Conservation (phyloP, 2,113 vertebrate genomes). For the Pardalotus punctatus region DNA sequence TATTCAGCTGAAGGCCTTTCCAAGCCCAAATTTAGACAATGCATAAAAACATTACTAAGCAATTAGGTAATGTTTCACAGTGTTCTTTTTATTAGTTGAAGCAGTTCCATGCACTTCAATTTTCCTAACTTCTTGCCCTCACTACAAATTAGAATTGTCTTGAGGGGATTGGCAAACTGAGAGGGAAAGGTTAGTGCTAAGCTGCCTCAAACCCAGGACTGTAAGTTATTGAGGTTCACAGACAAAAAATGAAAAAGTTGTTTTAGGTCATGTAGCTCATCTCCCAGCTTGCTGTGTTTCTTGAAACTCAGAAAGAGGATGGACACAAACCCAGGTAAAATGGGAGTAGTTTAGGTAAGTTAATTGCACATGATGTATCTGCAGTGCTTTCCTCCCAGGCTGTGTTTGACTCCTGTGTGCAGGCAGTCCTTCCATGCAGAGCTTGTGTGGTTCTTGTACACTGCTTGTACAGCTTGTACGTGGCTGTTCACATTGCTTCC, state of each 20-base stretch:
- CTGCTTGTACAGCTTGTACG: background rate
- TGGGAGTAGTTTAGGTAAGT: background rate
- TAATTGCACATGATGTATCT: rapidly evolving
- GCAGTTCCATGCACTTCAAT: slow-evolving; percentile 57
- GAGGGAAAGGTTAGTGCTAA: slow-evolving; percentile 24
- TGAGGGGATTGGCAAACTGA: background rate
- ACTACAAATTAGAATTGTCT: slow-evolving; percentile 28
- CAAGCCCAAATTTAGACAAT: slow-evolving; percentile 73
- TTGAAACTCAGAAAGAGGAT: background rate
- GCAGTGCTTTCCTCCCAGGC: background rate
- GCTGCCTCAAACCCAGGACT: background rate
- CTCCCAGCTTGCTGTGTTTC: background rate
- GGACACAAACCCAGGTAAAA: background rate
- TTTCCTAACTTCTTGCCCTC: slow-evolving; percentile 59
- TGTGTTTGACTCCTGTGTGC: background rate
- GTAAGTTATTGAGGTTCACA: background rate
- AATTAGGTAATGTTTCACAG: slow-evolving; percentile 77
- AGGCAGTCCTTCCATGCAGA: background rate
- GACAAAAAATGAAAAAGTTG: background rate
- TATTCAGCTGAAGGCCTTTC: slow-evolving; percentile 56
- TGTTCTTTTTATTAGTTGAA: slow-evolving; percentile 70
- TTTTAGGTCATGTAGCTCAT: background rate
- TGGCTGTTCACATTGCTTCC: background rate
- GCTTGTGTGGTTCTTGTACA: background rate
- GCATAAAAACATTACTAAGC: slow-evolving; percentile 73